Evolutionary conservation across 2,113 vertebrate genomes (phyloP).

Genomic region (Daboia siamensis): DNA sequence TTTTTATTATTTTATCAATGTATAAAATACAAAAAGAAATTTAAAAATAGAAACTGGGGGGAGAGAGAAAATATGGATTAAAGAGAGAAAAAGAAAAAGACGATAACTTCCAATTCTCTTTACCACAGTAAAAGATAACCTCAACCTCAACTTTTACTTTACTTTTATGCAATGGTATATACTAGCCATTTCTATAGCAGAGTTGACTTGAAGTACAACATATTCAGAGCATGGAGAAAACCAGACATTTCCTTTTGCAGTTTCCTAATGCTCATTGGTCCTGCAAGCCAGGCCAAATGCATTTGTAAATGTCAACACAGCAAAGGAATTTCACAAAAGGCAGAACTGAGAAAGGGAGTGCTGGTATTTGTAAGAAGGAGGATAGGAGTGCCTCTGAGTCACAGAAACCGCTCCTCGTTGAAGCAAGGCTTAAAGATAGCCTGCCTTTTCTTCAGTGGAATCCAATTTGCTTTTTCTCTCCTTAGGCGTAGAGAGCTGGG

Average conservation of each 20-base stretch:
- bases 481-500: neutral
- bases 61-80: neutral
- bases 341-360: conserved; percentile 14
- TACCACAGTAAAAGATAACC: neutral
- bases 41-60: neutral
- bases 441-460: neutral
- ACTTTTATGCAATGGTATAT: neutral
- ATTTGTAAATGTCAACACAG: neutral
- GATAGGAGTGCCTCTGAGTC: conserved; percentile 17
- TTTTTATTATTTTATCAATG: neutral
- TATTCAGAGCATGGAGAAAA: neutral
- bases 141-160: neutral
- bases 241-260: neutral
- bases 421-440: neutral
- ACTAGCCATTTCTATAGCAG: neutral
- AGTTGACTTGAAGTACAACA: neutral
- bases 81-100: neutral
- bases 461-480: neutral
- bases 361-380: neutral
- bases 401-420: neutral
- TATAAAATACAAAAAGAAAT: neutral
- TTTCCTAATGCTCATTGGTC: neutral
- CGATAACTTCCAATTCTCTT: neutral
- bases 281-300: neutral
- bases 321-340: neutral